Evolutionary conservation across 2,113 vertebrate species (phyloP).

Genomic region (Mastomys natalensis): DNA sequence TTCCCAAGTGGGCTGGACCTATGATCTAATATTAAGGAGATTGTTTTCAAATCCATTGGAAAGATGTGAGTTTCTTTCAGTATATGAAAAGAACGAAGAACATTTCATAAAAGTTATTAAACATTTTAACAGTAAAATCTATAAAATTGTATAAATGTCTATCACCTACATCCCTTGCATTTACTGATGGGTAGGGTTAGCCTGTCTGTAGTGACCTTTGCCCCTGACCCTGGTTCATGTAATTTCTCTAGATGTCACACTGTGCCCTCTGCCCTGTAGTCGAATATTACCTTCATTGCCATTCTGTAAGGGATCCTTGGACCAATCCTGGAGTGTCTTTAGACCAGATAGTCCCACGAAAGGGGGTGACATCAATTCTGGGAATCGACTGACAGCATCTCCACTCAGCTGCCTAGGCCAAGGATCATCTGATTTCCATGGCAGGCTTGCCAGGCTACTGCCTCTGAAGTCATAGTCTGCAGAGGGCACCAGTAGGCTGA

Average conservation of each 20-base stretch:
- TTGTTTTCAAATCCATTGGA: neutral
- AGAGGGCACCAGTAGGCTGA: neutral
- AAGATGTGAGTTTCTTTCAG: neutral
- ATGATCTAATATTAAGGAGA: neutral
- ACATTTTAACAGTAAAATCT: neutral
- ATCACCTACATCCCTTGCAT: neutral
- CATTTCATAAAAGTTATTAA: neutral
- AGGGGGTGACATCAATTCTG: too few species aligned
- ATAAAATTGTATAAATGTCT: neutral
- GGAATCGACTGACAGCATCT: neutral
- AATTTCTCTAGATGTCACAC: neutral
- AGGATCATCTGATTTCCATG: neutral
- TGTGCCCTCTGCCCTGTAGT: neutral
- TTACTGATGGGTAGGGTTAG: neutral
- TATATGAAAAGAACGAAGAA: neutral
- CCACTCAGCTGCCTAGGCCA: neutral
- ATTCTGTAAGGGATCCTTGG: neutral
- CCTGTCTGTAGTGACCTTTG: too few species aligned
- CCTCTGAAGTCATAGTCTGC: rapidly evolving
- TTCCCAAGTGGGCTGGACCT: neutral
- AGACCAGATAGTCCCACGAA: neutral
- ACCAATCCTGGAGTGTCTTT: neutral
- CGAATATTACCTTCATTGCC: too few species aligned
- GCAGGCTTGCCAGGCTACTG: neutral
- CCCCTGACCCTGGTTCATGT: neutral